Evolutionary conservation across 2,113 vertebrate species (phyloP).

Genomic region (Eleginops maclovinus): DNA sequence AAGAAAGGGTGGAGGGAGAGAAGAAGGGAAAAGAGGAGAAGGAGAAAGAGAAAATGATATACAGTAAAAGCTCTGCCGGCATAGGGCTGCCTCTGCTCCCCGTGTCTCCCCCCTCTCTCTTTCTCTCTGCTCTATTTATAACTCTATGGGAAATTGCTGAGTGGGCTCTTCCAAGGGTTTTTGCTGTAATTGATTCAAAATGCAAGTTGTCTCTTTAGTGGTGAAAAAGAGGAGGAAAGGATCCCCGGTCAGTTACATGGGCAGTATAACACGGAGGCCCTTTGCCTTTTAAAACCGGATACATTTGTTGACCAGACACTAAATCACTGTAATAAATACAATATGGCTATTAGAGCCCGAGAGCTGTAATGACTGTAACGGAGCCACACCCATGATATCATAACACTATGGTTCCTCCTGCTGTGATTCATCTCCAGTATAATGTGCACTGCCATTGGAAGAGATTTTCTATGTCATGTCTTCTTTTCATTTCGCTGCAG

Average conservation of each 20-base stretch:
- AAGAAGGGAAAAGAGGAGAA: conserved; percentile 13
- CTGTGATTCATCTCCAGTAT: conserved; percentile 46
- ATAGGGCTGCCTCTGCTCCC: conserved; percentile 61
- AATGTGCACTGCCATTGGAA: conserved; percentile 49
- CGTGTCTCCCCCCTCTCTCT: conserved; percentile 56
- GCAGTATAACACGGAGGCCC: conserved; percentile 31
- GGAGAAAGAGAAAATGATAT: conserved; percentile 49
- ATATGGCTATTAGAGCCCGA: conserved; percentile 32
- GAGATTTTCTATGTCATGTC: conserved; percentile 40
- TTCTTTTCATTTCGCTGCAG: conserved; percentile 59
- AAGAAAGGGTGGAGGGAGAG: conserved; percentile 33
- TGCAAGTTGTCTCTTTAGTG: conserved; percentile 77
- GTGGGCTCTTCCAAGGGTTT: conserved; percentile 74
- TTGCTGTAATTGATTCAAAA: conserved; percentile 82
- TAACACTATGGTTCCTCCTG: conserved; percentile 37
- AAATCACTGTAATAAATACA: conserved; percentile 49
- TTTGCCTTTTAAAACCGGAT: conserved; percentile 39
- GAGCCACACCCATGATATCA: conserved; percentile 58
- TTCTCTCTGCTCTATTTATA: conserved; percentile 79
- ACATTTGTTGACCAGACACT: conserved; percentile 42
- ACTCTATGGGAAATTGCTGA: conserved; percentile 81
- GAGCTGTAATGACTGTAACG: conserved; percentile 47
- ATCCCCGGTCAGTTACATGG: conserved; percentile 53
- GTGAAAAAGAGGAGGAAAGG: conserved; percentile 70
- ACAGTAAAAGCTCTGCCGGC: conserved; percentile 62